phyloP scores from a whole-genome alignment of 2,797 vertebrate species.

The Simalia tracyae region DNA sequence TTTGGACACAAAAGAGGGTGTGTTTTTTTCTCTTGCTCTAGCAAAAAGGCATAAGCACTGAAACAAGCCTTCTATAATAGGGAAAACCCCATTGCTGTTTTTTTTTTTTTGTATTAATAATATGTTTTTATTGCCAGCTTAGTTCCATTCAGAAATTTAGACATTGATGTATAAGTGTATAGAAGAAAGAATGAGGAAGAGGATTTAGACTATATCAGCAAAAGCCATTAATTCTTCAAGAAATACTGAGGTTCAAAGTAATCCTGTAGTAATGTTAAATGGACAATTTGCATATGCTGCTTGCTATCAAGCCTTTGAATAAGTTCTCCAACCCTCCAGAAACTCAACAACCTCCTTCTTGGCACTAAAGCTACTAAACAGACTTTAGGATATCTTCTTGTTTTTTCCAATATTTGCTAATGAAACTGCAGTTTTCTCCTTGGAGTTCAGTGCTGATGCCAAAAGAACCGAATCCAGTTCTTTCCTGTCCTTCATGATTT shows the following conservation, averaged over 20 bases:
- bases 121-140: background rate
- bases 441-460: constrained; percentile 12
- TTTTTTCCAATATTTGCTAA: constrained; percentile 13
- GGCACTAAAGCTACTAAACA: constrained; percentile 34
- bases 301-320: constrained; percentile 10
- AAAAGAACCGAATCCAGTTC: background rate
- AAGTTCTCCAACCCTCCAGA: constrained; percentile 37
- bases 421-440: constrained; percentile 33
- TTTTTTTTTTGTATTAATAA: background rate
- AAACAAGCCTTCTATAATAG: background rate
- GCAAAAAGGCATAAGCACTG: fast-evolving
- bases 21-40: background rate
- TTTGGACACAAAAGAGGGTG: background rate
- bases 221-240: background rate
- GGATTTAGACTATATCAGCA: background rate
- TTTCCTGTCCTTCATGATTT: constrained; percentile 29
- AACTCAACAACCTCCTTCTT: constrained; percentile 35
- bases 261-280: constrained; percentile 3
- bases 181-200: background rate
- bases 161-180: background rate
- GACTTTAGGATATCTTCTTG: constrained; percentile 18
- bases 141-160: background rate
- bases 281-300: constrained; percentile 18
- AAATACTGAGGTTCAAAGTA: constrained; percentile 22
- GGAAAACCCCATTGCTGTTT: background rate